phyloP scores from a whole-genome alignment of 2,888 invertebrate species.

The Rhagonycha lutea region DNA sequence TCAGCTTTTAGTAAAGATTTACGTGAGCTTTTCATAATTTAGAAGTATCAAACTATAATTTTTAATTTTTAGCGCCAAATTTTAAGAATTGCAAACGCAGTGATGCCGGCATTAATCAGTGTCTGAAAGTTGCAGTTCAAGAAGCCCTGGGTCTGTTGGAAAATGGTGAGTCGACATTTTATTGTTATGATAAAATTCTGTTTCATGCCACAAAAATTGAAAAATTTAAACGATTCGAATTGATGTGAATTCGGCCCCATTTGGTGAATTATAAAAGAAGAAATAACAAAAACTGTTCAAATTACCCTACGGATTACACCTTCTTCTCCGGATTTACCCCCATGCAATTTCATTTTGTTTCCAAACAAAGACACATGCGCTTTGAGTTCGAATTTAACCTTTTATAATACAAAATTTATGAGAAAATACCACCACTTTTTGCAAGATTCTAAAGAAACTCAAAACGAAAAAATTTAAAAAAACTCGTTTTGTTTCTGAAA shows the following conservation, averaged over 20 bases:
- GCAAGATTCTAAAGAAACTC: too few species aligned
- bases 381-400: background rate
- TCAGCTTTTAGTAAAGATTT: background rate
- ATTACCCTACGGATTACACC: too few species aligned
- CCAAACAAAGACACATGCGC: too few species aligned
- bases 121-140: background rate
- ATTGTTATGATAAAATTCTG: background rate
- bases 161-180: background rate
- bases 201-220: too few species aligned
- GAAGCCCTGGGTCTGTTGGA: background rate
- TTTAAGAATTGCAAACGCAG: background rate
- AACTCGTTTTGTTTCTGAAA: background rate
- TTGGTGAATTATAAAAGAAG: too few species aligned
- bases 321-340: too few species aligned
- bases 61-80: background rate
- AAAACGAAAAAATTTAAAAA: background rate
- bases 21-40: background rate
- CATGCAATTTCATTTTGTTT: too few species aligned
- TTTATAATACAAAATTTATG: too few species aligned
- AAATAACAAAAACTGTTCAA: too few species aligned
- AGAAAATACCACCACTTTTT: too few species aligned
- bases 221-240: too few species aligned
- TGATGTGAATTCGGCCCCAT: too few species aligned
- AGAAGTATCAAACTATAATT: background rate
- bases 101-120: background rate